Evolutionary conservation across 2,113 vertebrate species (phyloP).

Genomic region (Antigone vipio): DNA sequence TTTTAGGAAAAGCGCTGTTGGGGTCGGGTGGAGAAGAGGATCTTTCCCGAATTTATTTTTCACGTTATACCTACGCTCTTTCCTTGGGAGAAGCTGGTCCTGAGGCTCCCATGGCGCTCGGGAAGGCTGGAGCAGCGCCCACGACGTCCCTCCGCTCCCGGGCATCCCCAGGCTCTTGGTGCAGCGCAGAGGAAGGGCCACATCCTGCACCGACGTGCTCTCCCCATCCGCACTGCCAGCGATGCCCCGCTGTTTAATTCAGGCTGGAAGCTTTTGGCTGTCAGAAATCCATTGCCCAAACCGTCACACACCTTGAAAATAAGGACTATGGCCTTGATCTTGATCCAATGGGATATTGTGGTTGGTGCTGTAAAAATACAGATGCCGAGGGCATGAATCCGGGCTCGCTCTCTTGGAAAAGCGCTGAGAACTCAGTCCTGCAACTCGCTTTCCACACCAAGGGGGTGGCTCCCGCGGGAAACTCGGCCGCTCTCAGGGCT

Average conservation of each 20-base stretch:
- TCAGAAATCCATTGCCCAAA: background rate
- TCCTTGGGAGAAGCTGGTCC: background rate
- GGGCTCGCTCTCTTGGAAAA: background rate
- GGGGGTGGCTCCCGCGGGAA: background rate
- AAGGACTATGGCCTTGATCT: background rate
- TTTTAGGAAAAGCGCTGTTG: background rate
- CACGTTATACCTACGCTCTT: accelerated
- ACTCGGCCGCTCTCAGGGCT: too few species aligned
- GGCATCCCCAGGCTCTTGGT: background rate
- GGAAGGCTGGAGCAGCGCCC: background rate
- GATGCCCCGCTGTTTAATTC: accelerated
- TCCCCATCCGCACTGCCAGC: background rate
- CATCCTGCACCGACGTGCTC: accelerated
- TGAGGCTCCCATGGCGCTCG: accelerated
- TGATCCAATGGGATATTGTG: background rate
- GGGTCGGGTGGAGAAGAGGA: background rate
- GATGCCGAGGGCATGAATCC: background rate
- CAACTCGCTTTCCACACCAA: background rate
- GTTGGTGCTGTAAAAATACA: background rate
- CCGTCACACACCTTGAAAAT: background rate
- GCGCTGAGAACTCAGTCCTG: background rate
- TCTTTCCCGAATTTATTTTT: background rate
- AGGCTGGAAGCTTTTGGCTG: background rate
- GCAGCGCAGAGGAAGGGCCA: accelerated
- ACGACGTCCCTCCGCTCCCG: accelerated